Evolutionary conservation across 2,888 invertebrate species (phyloP).

Genomic region (Catocala nupta): DNA sequence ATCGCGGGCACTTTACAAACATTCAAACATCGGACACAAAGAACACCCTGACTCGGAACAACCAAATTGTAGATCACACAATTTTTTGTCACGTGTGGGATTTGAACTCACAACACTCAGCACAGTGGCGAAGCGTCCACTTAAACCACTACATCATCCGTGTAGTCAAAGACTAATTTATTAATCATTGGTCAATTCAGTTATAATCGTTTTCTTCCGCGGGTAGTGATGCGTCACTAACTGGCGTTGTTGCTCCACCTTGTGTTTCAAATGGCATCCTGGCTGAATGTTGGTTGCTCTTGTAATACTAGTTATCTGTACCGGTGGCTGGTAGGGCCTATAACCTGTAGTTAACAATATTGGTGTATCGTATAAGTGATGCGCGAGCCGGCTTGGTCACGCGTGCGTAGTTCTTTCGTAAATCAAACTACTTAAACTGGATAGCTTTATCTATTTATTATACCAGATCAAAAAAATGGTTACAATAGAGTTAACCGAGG

Average conservation of each 20-base stretch:
- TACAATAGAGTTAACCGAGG: not conserved
- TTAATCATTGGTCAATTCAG: conserved; percentile 30
- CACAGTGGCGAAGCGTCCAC: too few relatives aligned
- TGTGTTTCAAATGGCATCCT: conserved; percentile 57
- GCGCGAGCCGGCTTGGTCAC: conserved; percentile 42
- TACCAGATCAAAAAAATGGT: not conserved
- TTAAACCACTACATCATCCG: too few relatives aligned
- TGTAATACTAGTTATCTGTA: conserved; percentile 9
- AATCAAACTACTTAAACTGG: conserved; percentile 29
- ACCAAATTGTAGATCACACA: too few relatives aligned
- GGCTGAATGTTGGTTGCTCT: conserved; percentile 16
- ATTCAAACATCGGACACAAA: conserved; percentile 15
- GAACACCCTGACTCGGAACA: too few relatives aligned
- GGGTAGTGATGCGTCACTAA: conserved; percentile 53
- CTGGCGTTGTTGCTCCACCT: conserved; percentile 51
- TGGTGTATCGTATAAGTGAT: conserved; percentile 46
- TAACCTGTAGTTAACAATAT: conserved; percentile 39
- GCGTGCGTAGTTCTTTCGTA: conserved; percentile 42
- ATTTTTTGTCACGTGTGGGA: too few relatives aligned
- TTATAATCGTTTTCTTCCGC: conserved; percentile 45
- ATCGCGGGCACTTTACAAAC: too few relatives aligned
- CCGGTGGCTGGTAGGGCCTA: conserved; percentile 13
- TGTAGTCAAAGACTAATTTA: conserved; percentile 15
- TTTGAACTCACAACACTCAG: too few relatives aligned
- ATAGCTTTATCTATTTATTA: conserved; percentile 13